These are phyloP conservation scores for Drosophila miranda DNA, from an alignment of 1,140 invertebrate genomes.

Conservation along the genomic window DNA sequence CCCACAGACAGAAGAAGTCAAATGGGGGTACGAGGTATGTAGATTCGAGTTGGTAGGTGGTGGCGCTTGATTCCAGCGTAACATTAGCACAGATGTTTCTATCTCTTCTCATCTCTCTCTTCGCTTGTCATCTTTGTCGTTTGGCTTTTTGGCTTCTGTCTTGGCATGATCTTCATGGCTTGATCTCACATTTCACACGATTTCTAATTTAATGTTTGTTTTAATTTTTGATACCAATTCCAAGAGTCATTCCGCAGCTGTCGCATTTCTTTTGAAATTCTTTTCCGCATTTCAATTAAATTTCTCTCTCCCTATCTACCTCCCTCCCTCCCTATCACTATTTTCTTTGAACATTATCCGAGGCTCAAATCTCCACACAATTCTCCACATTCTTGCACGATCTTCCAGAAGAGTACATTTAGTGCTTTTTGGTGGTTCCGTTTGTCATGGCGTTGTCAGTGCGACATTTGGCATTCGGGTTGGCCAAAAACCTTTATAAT, in stretches of 20 bases:
- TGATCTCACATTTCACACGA: constrained; percentile 53
- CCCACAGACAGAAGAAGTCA: constrained; percentile 14
- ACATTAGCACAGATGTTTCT: constrained; percentile 29
- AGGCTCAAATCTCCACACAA: too few species aligned
- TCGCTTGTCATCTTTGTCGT: neutral
- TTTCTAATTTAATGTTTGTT: constrained; percentile 60
- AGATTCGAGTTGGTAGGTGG: constrained; percentile 12
- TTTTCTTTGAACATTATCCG: constrained; percentile 12
- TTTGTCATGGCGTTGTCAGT: neutral
- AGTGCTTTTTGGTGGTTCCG: too few species aligned
- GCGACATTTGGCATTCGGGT: constrained; percentile 47
- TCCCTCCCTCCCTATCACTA: neutral
- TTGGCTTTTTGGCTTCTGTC: constrained; percentile 9
- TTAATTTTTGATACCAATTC: constrained; percentile 10
- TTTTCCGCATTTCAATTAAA: constrained; percentile 54
- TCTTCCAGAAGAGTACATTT: constrained; percentile 1
- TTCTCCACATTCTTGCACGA: constrained; percentile 54
- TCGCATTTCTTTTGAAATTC: constrained; percentile 24
- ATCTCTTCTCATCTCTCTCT: neutral
- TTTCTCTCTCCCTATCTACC: constrained; percentile 20
- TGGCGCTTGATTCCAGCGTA: constrained; percentile 36
- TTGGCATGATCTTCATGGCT: constrained; percentile 7
- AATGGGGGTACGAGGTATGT: neutral
- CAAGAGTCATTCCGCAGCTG: constrained; percentile 4
- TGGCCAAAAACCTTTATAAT: constrained; percentile 20